Evolutionary conservation across 2,797 vertebrate genomes (phyloP), one percentile per base, ranked within the genome.

Genomic region (Periophthalmus magnuspinnatus): DNA sequence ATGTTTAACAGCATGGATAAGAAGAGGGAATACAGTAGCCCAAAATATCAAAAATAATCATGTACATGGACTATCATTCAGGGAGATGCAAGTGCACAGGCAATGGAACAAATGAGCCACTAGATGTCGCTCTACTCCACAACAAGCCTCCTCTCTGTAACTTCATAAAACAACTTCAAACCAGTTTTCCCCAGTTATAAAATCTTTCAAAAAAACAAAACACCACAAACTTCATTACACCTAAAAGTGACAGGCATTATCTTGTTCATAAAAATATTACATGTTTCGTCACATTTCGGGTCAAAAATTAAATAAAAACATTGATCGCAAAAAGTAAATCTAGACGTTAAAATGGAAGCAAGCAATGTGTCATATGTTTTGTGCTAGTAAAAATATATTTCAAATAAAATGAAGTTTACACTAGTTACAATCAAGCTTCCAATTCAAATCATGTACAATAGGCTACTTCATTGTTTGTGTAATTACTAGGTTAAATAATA

Each of bases 21-120:
- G 83, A 84, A 84, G 90, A 88, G 85, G 89, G 68, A 77, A 89
- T 81, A 93, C 92, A 89, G 84, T 76, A 90, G 87, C 90, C 89
- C 65, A 81, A 89, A 79, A 69, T 83, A 81, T 81, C 70, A 70
- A 81, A 71, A 70, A 71, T 63, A 81, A 81, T 66, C 21, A 63
- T 17, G 74, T 78, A 5, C 17, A 71, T 76, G 75, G 72, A 84
- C 77, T 87, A 79, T 85, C 86, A 86, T 78, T 84, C 82, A 86
- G 68, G 67, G 6, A 73, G 77, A 77, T 75, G 74, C 33, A 8
- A 1, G 66, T 72, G 56, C 38, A 17, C 61, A 47, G 38, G 36
- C 22, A 45, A 45, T 45, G 19, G 34, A 61, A 36, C 21, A 67
- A n/a, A 21, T 56, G 1, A 74, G 73, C 81, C 87, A 88, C 84